Percentiles rank a stretch among this genome's conserved stretches.
phyloP scores from a whole-genome alignment of 2,888 invertebrate genomes.

The Leptinotarsa haldemani region DNA sequence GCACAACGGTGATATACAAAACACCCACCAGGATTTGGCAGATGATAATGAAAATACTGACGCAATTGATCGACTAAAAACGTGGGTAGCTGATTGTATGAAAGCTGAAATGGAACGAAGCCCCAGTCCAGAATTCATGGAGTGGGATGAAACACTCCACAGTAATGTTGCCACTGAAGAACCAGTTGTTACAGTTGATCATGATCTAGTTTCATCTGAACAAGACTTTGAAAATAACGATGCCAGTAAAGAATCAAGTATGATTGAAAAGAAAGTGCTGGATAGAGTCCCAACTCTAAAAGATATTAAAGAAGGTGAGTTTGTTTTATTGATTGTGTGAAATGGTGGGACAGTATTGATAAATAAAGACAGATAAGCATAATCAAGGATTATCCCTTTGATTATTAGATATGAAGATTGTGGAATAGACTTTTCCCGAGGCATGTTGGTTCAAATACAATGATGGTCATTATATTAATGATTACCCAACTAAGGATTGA shows the following conservation, averaged over 20 bases:
- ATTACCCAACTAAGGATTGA: too few relatives aligned
- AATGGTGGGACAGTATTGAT: not conserved
- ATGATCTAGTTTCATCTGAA: not conserved
- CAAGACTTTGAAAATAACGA: not conserved
- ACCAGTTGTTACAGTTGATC: not conserved
- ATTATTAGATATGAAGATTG: too few relatives aligned
- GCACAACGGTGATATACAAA: constrained; percentile 18
- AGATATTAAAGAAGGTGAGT: constrained; percentile 51
- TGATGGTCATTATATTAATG: too few relatives aligned
- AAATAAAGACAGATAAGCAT: too few relatives aligned
- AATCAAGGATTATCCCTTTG: too few relatives aligned
- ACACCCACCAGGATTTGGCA: constrained; percentile 36
- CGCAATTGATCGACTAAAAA: constrained; percentile 50
- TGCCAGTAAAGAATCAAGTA: constrained; percentile 11
- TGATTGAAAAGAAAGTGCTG: constrained; percentile 9
- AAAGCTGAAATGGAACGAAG: constrained; percentile 45
- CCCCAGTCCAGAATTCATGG: constrained; percentile 52
- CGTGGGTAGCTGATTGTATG: constrained; percentile 52
- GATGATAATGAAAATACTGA: constrained; percentile 29
- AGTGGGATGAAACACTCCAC: constrained; percentile 4
- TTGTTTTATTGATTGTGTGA: not conserved
- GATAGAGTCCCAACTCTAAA: constrained; percentile 45
- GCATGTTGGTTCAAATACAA: too few relatives aligned
- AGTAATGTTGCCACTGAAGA: not conserved
- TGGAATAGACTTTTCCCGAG: too few relatives aligned